Conservation (phyloP, 2,113 vertebrate species). For the Crotalus horridus region DNA sequence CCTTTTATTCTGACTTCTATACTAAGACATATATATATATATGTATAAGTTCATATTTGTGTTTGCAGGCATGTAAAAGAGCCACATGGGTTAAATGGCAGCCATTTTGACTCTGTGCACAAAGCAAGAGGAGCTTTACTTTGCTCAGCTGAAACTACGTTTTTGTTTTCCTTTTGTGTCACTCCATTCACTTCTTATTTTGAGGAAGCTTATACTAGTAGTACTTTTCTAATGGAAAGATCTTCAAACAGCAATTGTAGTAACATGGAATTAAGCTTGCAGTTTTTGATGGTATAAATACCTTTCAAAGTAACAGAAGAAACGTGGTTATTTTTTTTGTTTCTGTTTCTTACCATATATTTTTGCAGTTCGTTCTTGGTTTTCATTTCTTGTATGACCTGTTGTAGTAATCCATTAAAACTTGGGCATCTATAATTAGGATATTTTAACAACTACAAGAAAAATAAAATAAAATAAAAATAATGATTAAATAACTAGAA, state of each 20-base stretch:
- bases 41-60: neutral
- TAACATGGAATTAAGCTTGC: neutral
- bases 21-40: too few relatives aligned
- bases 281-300: neutral
- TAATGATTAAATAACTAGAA: neutral
- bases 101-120: neutral
- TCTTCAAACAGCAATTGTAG: neutral
- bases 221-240: neutral
- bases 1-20: too few relatives aligned
- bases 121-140: neutral
- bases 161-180: neutral
- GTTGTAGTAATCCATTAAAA: constrained; percentile 63
- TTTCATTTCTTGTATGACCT: constrained; percentile 64
- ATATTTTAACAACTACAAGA: constrained; percentile 65
- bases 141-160: neutral
- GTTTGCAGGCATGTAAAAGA: neutral
- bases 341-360: constrained; percentile 63
- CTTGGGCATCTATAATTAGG: constrained; percentile 65
- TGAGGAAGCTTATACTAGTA: neutral
- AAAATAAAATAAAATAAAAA: neutral
- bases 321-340: neutral
- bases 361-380: constrained; percentile 56
- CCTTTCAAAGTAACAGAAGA: neutral
- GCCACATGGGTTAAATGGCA: neutral
- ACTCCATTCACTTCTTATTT: neutral